phyloP scores from a whole-genome alignment of 2,888 invertebrate genomes.

The Cacoxenus indagator region DNA sequence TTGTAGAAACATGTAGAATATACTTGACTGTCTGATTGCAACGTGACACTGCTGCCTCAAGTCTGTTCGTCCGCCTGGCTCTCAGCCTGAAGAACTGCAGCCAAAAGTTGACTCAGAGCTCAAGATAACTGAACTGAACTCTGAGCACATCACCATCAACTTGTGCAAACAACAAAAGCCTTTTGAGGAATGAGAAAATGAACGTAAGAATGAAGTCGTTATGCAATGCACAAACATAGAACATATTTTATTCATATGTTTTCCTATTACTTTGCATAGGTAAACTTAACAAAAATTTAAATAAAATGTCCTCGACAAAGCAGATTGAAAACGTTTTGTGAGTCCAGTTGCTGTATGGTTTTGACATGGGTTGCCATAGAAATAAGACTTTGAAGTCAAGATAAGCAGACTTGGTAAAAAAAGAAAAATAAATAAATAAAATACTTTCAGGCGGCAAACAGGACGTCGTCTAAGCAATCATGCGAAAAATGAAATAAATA shows the following conservation, averaged over 20 bases:
- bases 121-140: not conserved
- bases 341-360: conserved; percentile 10
- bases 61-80: too few species aligned
- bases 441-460: not conserved
- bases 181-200: not conserved
- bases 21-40: not conserved
- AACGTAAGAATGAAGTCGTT: conserved; percentile 13
- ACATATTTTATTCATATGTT: conserved; percentile 18
- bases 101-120: not conserved
- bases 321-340: not conserved
- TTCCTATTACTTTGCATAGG: not conserved
- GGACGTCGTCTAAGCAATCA: not conserved
- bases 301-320: not conserved
- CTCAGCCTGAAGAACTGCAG: not conserved
- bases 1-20: not conserved
- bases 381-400: too few species aligned
- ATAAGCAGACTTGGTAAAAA: not conserved
- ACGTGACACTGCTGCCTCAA: not conserved
- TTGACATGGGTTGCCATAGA: not conserved
- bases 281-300: not conserved
- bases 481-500: conserved; percentile 12
- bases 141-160: not conserved
- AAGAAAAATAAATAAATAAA: not conserved
- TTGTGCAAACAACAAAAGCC: not conserved
- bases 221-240: not conserved